Evolutionary conservation across 2,113 vertebrate genomes (phyloP).

Genomic region (Rhinichthys klamathensis): DNA sequence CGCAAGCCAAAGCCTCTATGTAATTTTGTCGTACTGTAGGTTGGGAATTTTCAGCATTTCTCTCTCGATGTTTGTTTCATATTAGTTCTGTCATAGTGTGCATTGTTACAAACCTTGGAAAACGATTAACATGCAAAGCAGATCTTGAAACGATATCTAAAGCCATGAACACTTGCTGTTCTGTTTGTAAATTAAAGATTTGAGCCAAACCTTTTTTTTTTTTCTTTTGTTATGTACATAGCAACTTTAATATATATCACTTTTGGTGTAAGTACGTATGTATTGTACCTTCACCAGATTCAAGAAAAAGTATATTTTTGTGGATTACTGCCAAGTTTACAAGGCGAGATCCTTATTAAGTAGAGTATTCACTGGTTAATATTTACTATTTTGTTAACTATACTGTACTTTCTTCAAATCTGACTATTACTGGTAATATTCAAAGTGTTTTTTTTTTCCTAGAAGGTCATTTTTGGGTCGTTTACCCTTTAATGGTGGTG

Average conservation of each 20-base stretch:
- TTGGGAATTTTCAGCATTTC: conserved; percentile 83
- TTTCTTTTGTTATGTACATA: conserved; percentile 90
- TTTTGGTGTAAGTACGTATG: conserved; percentile 90
- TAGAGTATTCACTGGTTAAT: conserved; percentile 95
- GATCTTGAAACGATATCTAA: conserved; percentile 90
- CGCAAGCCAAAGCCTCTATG: conserved; percentile 97
- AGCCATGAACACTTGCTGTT: conserved; percentile 97
- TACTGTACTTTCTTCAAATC: conserved; percentile 90
- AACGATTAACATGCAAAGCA: conserved; percentile 82
- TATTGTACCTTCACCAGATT: conserved; percentile 93
- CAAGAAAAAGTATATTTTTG: conserved; percentile 93
- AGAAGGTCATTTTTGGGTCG: conserved; percentile 76
- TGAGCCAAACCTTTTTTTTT: conserved; percentile 87
- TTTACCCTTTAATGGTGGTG: conserved; percentile 86
- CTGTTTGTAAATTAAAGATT: conserved; percentile 94
- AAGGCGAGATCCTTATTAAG: conserved; percentile 91
- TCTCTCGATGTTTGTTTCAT: conserved; percentile 84
- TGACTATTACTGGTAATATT: conserved; percentile 82
- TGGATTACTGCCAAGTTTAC: conserved; percentile 96
- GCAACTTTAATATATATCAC: conserved; percentile 95
- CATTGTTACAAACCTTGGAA: conserved; percentile 82
- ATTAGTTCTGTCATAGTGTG: conserved; percentile 78
- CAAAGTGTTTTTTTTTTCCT: conserved; percentile 75
- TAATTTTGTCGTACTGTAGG: conserved; percentile 85
- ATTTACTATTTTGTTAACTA: conserved; percentile 95